phyloP scores from a whole-genome alignment of 2,113 vertebrate species.

The Periophthalmodon schlosseri region DNA sequence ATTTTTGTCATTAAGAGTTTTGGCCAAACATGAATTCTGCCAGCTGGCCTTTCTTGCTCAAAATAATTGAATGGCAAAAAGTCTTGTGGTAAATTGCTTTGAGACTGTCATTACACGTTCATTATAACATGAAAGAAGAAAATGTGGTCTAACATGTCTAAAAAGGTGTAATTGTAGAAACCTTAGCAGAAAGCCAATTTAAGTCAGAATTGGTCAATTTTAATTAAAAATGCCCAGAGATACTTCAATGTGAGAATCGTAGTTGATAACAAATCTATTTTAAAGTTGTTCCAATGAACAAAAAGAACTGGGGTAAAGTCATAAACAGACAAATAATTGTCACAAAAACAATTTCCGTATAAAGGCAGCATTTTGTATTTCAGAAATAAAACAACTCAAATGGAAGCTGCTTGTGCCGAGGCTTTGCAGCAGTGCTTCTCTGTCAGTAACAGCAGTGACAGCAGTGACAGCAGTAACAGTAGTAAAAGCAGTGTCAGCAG shows the following conservation, averaged over 20 bases:
- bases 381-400: neutral
- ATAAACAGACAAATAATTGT: constrained; percentile 12
- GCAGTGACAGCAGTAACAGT: neutral
- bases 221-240: constrained; percentile 42
- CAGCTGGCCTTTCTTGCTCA: neutral
- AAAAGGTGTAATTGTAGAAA: constrained; percentile 40
- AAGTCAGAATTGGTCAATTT: constrained; percentile 33
- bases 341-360: constrained; percentile 25
- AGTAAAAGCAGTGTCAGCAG: neutral
- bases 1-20: no score
- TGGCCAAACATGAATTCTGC: no score
- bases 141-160: constrained; percentile 21
- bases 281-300: neutral
- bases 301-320: neutral
- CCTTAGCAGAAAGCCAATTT: constrained; percentile 20
- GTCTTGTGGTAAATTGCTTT: neutral
- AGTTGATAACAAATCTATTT: constrained; percentile 7
- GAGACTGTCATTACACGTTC: neutral
- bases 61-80: neutral
- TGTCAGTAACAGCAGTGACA: neutral
- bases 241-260: constrained; percentile 27
- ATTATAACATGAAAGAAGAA: neutral
- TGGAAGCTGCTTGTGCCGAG: neutral
- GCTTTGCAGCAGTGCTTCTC: neutral
- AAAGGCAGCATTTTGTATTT: constrained; percentile 13